Conservation (phyloP, 2,888 invertebrate genomes). For the Synanthedon vespiformis region DNA sequence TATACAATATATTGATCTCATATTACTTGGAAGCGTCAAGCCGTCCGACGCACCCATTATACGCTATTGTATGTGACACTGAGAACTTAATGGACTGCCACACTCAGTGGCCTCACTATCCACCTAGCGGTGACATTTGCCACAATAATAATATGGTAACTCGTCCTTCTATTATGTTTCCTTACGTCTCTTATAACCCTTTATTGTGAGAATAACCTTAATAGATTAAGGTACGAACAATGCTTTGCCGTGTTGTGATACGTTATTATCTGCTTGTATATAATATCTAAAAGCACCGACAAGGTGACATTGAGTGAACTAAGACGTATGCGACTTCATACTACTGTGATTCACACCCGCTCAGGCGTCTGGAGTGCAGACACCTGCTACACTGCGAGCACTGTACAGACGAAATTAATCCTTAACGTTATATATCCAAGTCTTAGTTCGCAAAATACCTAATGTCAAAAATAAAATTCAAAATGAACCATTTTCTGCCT, state of each 20-base stretch:
- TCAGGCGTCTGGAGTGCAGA: constrained; percentile 28
- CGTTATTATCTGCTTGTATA: background rate
- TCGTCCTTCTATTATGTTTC: background rate
- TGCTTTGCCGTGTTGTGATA: background rate
- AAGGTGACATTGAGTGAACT: constrained; percentile 43
- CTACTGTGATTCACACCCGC: constrained; percentile 53
- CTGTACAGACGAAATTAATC: constrained; percentile 14
- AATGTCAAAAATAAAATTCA: constrained; percentile 28
- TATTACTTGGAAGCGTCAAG: constrained; percentile 32
- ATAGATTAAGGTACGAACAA: background rate
- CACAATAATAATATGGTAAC: constrained; percentile 3
- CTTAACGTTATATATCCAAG: constrained; percentile 15
- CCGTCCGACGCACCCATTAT: constrained; percentile 39
- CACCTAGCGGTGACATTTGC: constrained; percentile 2
- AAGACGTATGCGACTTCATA: constrained; percentile 56
- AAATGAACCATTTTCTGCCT: constrained; percentile 33
- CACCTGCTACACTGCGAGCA: constrained; percentile 40
- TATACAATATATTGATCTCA: constrained; percentile 22
- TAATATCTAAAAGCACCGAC: constrained; percentile 33
- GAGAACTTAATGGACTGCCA: constrained; percentile 61
- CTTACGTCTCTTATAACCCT: background rate
- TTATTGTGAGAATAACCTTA: constrained; percentile 1
- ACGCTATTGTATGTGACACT: constrained; percentile 44
- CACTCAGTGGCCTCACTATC: constrained; percentile 16
- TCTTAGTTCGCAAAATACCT: constrained; percentile 13